These are phyloP conservation scores for Sebastes taczanowskii DNA, from an alignment of 2,797 vertebrate species.

Conservation along the genomic window DNA sequence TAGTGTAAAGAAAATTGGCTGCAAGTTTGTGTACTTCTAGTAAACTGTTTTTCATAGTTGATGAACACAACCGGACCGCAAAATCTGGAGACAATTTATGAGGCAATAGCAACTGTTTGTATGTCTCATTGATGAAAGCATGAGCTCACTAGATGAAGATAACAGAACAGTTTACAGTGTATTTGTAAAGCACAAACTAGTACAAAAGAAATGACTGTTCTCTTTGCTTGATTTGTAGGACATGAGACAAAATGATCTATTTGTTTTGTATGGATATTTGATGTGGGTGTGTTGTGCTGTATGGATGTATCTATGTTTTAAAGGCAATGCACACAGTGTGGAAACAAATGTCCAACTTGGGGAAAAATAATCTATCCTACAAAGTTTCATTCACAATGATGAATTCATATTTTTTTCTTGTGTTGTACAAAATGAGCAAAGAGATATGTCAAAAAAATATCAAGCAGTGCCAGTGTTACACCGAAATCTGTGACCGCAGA, in stretches of 20 bases:
- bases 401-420: background rate
- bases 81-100: too few species aligned
- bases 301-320: background rate
- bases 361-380: background rate
- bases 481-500: too few species aligned
- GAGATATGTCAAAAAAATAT: too few species aligned
- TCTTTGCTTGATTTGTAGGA: background rate
- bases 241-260: background rate
- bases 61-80: too few species aligned
- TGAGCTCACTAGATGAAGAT: background rate
- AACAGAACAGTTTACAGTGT: background rate
- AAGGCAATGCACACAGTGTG: background rate
- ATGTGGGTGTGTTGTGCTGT: background rate
- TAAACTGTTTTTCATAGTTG: too few species aligned
- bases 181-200: background rate
- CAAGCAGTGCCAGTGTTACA: background rate
- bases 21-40: too few species aligned
- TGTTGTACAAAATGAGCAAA: background rate
- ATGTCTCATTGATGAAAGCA: background rate
- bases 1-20: too few species aligned
- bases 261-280: background rate
- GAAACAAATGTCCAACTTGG: background rate
- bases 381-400: background rate
- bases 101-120: background rate
- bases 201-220: background rate